Percentiles rank a stretch among this genome's conserved stretches.
Evolutionary conservation across 2,797 vertebrate species (phyloP).

Genomic region (Vireo griseus): DNA sequence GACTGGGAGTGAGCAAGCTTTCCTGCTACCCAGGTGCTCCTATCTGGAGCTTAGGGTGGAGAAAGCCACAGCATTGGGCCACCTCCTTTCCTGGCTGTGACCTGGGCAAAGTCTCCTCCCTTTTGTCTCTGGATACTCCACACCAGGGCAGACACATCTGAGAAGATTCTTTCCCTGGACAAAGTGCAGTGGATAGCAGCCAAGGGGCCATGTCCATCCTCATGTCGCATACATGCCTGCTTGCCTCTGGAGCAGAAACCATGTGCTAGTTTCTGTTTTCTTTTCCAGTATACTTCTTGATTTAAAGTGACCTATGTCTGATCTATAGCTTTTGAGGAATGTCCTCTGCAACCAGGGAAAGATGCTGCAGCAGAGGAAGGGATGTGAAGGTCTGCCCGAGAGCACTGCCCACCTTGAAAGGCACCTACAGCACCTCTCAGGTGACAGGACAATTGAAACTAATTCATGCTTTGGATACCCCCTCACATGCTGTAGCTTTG

Average conservation of each 20-base stretch:
- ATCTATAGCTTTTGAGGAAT: not conserved
- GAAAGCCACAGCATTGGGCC: rapidly evolving
- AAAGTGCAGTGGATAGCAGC: not conserved
- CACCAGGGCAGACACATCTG: rapidly evolving
- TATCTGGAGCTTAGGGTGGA: not conserved
- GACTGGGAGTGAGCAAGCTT: not conserved
- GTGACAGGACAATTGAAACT: not conserved
- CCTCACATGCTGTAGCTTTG: not conserved
- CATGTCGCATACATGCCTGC: rapidly evolving
- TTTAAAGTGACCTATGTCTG: not conserved
- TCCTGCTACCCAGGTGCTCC: not conserved
- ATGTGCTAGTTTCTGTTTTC: not conserved
- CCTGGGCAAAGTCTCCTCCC: not conserved
- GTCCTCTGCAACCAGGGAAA: not conserved
- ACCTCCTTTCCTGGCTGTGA: not conserved
- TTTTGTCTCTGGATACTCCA: not conserved
- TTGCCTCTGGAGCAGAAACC: not conserved
- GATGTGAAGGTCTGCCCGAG: not conserved
- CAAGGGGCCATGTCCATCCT: rapidly evolving
- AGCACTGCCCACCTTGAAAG: not conserved
- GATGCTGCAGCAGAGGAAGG: not conserved
- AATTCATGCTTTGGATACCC: not conserved
- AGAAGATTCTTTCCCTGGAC: not conserved
- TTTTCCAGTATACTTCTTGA: not conserved
- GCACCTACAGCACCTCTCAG: not conserved